Evolutionary conservation across 2,113 vertebrate species (phyloP).

Genomic region (Pavo muticus): DNA sequence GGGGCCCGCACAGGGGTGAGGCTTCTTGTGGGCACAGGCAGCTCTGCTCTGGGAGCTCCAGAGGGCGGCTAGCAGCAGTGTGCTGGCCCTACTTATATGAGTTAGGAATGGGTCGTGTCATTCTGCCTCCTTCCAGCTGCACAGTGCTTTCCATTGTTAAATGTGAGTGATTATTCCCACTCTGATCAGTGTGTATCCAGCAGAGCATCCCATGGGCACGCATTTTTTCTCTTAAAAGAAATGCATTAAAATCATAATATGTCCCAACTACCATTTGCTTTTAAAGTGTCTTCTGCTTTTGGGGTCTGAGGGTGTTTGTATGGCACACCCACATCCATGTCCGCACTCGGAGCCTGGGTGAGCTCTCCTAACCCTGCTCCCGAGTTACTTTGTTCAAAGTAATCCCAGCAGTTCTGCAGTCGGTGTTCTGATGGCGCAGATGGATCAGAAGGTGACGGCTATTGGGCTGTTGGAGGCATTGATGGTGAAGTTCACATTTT

Average conservation of each 20-base stretch:
- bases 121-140: not conserved
- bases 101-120: not conserved
- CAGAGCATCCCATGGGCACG: not conserved
- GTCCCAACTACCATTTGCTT: not conserved
- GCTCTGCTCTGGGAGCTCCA: not conserved
- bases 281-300: not conserved
- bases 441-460: not conserved
- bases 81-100: no score
- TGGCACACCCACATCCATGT: not conserved
- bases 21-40: not conserved
- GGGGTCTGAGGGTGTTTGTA: not conserved
- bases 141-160: constrained; percentile 2
- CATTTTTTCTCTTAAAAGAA: constrained; percentile 25
- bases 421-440: fast-evolving
- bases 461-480: not conserved
- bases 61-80: not conserved
- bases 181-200: constrained; percentile 1
- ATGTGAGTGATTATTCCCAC: not conserved
- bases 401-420: not conserved
- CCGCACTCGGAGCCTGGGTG: not conserved
- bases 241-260: not conserved
- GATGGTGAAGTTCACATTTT: not conserved
- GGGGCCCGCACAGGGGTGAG: not conserved
- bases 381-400: not conserved
- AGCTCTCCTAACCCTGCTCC: not conserved